Evolutionary conservation across 1,140 invertebrate species (phyloP).

Genomic region (Drosophila simulans): DNA sequence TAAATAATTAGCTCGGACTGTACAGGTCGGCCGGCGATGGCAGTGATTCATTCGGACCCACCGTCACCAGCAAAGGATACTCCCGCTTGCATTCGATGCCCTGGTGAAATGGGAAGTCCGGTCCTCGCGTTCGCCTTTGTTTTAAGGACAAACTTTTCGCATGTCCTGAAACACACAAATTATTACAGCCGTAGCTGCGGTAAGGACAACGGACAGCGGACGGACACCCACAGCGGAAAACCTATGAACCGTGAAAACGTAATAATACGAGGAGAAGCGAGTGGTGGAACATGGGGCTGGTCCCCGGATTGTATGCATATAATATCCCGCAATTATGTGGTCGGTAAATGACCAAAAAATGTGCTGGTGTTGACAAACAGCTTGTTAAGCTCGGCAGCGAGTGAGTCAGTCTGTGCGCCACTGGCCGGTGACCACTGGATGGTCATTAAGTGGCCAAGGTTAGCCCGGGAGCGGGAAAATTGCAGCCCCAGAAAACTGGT

Average conservation of each 20-base stretch:
- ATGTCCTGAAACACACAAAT: conserved; percentile 62
- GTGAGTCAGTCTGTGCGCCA: conserved; percentile 33
- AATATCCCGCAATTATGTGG: conserved; percentile 82
- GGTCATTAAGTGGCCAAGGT: conserved; percentile 77
- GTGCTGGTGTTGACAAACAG: conserved; percentile 83
- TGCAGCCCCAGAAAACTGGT: background rate
- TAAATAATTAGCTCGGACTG: conserved; percentile 56
- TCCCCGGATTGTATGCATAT: conserved; percentile 61
- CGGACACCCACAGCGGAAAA: conserved; percentile 61
- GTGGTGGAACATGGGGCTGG: conserved; percentile 14
- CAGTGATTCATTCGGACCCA: conserved; percentile 50
- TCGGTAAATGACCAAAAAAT: conserved; percentile 82
- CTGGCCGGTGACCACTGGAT: conserved; percentile 63
- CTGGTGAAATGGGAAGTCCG: conserved; percentile 1
- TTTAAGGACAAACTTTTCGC: conserved; percentile 75
- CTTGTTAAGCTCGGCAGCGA: conserved; percentile 57
- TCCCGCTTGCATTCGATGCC: conserved; percentile 18
- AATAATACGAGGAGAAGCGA: conserved; percentile 55
- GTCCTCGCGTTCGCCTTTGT: conserved; percentile 57
- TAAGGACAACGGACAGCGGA: conserved; percentile 23
- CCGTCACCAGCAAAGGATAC: conserved; percentile 8
- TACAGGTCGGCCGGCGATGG: background rate
- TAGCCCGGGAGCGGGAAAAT: conserved; percentile 34
- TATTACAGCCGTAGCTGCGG: conserved; percentile 44
- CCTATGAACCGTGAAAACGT: conserved; percentile 79